These are phyloP conservation scores for Sturmia bella DNA, from an alignment of 2,888 invertebrate species.

Conservation along the genomic window DNA sequence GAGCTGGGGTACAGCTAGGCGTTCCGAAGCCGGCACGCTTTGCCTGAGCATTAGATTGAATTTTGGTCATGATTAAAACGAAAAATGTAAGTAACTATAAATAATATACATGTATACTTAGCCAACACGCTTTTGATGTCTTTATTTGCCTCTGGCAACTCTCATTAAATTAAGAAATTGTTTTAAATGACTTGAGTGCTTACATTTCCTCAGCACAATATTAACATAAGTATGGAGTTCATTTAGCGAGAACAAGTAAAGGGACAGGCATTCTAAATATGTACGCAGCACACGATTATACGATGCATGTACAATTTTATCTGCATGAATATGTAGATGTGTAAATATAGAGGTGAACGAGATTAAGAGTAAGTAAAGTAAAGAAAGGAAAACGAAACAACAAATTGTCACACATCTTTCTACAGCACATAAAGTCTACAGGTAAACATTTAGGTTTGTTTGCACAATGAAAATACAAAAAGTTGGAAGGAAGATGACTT, in stretches of 20 bases:
- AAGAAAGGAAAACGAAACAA: slow-evolving; percentile 39
- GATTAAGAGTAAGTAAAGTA: slow-evolving; percentile 61
- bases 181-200: neutral
- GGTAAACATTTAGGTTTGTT: neutral
- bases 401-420: slow-evolving; percentile 53
- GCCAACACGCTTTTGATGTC: neutral
- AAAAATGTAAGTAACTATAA: too few relatives aligned
- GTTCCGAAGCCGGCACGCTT: too few relatives aligned
- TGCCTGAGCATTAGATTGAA: too few relatives aligned
- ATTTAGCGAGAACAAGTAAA: slow-evolving; percentile 31
- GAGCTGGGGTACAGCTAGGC: too few relatives aligned
- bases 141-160: neutral
- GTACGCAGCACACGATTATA: too few relatives aligned
- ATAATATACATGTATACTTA: too few relatives aligned
- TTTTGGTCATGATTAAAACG: too few relatives aligned
- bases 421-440: slow-evolving; percentile 1
- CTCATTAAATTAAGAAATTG: neutral
- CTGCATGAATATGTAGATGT: neutral
- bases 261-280: slow-evolving; percentile 3
- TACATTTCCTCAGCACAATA: neutral
- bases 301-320: too few relatives aligned
- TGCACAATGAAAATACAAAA: slow-evolving; percentile 40
- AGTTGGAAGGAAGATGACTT: slow-evolving; percentile 7
- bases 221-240: neutral
- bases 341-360: slow-evolving; percentile 47